phyloP scores from a whole-genome alignment of 1,140 invertebrate species.

The Drosophila repletoides region DNA sequence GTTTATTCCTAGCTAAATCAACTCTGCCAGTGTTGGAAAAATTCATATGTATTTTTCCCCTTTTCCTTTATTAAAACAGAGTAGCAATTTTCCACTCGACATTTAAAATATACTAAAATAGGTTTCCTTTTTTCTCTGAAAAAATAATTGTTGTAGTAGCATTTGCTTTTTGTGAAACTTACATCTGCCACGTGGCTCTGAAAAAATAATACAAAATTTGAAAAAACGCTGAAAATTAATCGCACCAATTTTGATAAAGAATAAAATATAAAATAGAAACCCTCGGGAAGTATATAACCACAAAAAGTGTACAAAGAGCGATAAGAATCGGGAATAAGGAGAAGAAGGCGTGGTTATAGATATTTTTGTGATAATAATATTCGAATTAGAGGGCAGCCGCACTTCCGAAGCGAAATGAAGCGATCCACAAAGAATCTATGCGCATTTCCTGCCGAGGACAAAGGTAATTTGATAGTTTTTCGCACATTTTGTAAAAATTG shows the following conservation, averaged over 20 bases:
- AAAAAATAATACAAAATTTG: not conserved
- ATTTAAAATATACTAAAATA: no score
- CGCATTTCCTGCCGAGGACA: constrained; percentile 65
- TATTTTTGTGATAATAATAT: constrained; percentile 44
- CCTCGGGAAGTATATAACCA: constrained; percentile 27
- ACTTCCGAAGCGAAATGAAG: constrained; percentile 52
- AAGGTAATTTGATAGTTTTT: constrained; percentile 73
- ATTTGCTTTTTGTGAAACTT: no score
- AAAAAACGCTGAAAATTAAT: constrained; percentile 55
- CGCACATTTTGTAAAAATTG: constrained; percentile 59
- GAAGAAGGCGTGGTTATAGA: constrained; percentile 1
- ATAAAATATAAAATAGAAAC: constrained; percentile 11
- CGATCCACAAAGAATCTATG: constrained; percentile 4
- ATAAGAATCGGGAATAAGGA: constrained; percentile 23
- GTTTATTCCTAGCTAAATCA: no score
- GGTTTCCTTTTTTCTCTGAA: no score
- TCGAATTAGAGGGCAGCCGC: constrained; percentile 4
- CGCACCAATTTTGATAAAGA: constrained; percentile 48
- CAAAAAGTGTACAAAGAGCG: constrained; percentile 7
- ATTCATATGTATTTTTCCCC: no score
- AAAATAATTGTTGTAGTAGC: no score
- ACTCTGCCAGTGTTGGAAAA: no score
- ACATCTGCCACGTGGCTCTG: constrained; percentile 46
- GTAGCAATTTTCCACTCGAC: no score
- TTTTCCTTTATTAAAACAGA: no score